A percentile compares a stretch with the other conserved stretches of the same genome.
Evolutionary conservation across 2,888 invertebrate species (phyloP).

Genomic region (Hyppa rectilinea): DNA sequence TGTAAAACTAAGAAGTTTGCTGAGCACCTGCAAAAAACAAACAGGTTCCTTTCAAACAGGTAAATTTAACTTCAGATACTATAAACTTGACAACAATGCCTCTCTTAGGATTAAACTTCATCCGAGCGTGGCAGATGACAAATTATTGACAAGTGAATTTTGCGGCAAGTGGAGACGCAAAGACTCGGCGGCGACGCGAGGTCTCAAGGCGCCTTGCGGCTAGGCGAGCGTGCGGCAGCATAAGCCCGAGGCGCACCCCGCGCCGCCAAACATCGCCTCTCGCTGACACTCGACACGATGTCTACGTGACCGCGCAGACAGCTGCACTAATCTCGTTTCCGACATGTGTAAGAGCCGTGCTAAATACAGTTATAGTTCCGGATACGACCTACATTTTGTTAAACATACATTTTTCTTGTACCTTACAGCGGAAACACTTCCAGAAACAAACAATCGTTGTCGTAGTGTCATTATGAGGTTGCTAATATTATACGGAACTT

Average conservation of each 20-base stretch:
- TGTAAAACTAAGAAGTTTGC: conserved; percentile 27
- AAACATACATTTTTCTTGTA: conserved; percentile 25
- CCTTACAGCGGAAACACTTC: not conserved
- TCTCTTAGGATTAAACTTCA: conserved; percentile 41
- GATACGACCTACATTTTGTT: conserved; percentile 56
- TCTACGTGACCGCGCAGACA: conserved; percentile 88
- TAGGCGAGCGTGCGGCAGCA: conserved; percentile 79
- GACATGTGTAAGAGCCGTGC: conserved; percentile 69
- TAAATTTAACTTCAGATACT: conserved; percentile 36
- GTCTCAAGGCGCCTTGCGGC: conserved; percentile 32
- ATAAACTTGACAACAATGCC: conserved; percentile 51
- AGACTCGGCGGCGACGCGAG: conserved; percentile 37
- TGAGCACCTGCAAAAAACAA: not conserved
- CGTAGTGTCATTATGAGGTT: conserved; percentile 20
- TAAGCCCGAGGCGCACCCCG: conserved; percentile 70
- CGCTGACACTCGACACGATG: conserved; percentile 81
- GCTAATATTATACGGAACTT: conserved; percentile 35
- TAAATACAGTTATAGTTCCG: conserved; percentile 70
- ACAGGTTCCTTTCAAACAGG: conserved; percentile 15
- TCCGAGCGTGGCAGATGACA: conserved; percentile 51
- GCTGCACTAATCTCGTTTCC: conserved; percentile 82
- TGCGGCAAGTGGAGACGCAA: conserved; percentile 40
- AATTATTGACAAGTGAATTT: conserved; percentile 72
- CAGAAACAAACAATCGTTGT: conserved; percentile 14
- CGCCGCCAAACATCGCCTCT: conserved; percentile 68